Evolutionary conservation across 2,797 vertebrate species (phyloP), one percentile per base, ranked within the genome.

Genomic region (Etheostoma perlongum): DNA sequence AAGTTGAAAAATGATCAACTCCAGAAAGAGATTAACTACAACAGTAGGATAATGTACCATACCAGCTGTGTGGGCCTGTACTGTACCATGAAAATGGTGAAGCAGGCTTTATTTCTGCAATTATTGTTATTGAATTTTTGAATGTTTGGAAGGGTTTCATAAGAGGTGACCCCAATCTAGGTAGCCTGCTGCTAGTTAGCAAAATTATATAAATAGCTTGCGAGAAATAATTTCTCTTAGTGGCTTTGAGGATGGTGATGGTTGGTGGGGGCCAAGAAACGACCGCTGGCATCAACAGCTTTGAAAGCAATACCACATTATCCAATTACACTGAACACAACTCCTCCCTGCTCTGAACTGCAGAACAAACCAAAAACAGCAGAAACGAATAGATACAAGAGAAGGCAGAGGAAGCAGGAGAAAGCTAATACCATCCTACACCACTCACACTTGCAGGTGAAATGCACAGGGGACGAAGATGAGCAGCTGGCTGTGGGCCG

Each of bases 301-400:
- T 52, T 53, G 30, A 83, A 81, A 67, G 67, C 74, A 76, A 83
- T 44, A 59, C 52, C 71, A 46, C 71, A 74, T 83, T 74, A 85
- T 85, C 80, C 72, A 74, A 75, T 85, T 81, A 76, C 76, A 67
- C 9, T 52, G 62, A 90, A 80, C 66, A 74, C 61, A 78, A 82
- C 75, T 80, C 73, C 47, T 68, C 57, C 55, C 51, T 57, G 78
- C 65, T 78, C 51, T 64, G n/a, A 53, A 76, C 66, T 69, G 72
- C 40, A 82, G 73, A 74, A 69, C 61, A 82, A 78, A 78, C 67
- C 40, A 62, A 30, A 16, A 18, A 25, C 68, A 49, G 64, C 76
- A 72, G 63, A 85, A 74, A 62, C 25, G 13, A 72, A 77, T 47
- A 44, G 81, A 81, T 4, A 52, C 51, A 3, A 13, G 62, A 81